Base-by-base conservation (phyloP, 1,140 invertebrate species). In the Elymnias hypermnestra region DNA sequence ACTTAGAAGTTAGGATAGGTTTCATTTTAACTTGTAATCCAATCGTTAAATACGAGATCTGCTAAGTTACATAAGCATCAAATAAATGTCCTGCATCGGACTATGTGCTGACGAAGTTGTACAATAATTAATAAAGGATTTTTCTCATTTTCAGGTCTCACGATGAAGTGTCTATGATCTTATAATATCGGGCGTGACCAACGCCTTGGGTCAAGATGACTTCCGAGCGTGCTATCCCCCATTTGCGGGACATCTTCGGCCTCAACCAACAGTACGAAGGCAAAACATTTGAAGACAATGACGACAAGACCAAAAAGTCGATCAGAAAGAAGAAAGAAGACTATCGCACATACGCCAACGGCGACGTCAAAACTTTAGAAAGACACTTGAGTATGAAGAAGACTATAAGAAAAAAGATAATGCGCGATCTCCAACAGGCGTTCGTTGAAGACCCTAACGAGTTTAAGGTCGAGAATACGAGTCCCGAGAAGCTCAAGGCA, bases 301-400 rank as follows among this genome's bases (percentile, higher is more conserved):
- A 91, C 21, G 89, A 90, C 43, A 87, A 86, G 56, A 87, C 78
- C 31, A 89, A 89, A 49, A 88, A 89, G 61, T 85, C 87, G 3
- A 37, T 25, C 49, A 87, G 83, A 40, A 90, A 90, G 68, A 90
- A 89, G 68, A 90, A 90, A 57, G 89, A 91, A 29, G 90, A 90
- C 59, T 89, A 86, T 63, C 88, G 89, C 52, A 89, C 89, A 1
- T 81, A 91, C 47, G 88, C 88, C 5, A 92, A 91, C 53, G 90
- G 88, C 10, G 92, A 93, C 65, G 90, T 93, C 10, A 92, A 94
- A 68, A 93, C 93, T 5, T 75, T 95, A 25, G 94, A 95, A 64
- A 87, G 93, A 47, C 93, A 94, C 72, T 85, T 95, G 40, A 94
- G 93, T 52, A 95, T 95, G 94, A 95, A 95, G 84, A 95, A 95